Evolutionary conservation across 2,888 invertebrate species (phyloP), one percentile per base, ranked within the genome.

Genomic region (Eledone cirrhosa): DNA sequence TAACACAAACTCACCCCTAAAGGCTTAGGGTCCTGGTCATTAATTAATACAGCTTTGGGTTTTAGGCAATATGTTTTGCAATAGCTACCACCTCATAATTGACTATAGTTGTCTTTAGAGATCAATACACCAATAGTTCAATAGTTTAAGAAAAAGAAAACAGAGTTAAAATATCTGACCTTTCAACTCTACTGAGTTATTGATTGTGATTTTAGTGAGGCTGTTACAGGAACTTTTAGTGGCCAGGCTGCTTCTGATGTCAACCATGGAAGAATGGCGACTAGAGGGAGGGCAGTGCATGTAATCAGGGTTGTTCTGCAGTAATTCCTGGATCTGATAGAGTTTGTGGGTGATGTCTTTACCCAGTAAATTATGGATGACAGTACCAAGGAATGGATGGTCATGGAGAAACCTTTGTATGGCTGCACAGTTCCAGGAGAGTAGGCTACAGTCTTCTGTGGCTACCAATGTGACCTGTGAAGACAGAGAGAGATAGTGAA

Each of bases 291-390:
- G 78, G 41, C 72, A 72, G 19, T 82, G 81, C 80, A 84, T 83
- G 77, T 84, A 86, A 29, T 83, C 81, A 16, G 85, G 85, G 31
- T 83, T 83, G n/a, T 81, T 78, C 80, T 86, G 80, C 48, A 87
- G 79, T 27, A 84, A 81, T 78, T 88, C 88, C 77, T 88, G 86
- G 19, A 86, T 86, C 80, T 86, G 86, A 74, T 91, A 95, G 95
- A 86, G 96, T 91, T 91, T 96, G 95, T 89, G 94, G 94, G 53
- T 95, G 95, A 89, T 96, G 95, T 90, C 95, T 95, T 91, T 95
- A 95, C 80, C 94, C 91, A 95, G 94, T 84, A 96, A 93, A 88
- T 94, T 94, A 91, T 94, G 94, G 84, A 96, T 92, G 80, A 95
- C 94, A 86, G 94, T 93, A 90, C 94, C 94, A 85, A 96, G 93